Evolutionary conservation across 2,888 invertebrate genomes (phyloP).

Genomic region (Falcaria lacertinaria): DNA sequence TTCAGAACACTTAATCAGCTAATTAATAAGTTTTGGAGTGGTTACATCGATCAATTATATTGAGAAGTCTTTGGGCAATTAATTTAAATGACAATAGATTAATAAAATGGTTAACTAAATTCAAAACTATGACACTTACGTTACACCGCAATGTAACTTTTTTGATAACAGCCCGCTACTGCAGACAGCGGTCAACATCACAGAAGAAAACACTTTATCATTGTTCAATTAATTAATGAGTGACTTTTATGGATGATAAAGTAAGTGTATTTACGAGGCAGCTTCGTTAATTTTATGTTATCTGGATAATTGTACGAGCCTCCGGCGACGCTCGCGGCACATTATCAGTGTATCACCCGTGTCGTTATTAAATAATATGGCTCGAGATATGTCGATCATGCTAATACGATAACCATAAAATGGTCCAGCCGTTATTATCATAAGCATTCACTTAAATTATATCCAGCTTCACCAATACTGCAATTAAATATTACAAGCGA

Average conservation of each 20-base stretch:
- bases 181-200: constrained; percentile 37
- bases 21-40: constrained; percentile 4
- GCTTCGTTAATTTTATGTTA: constrained; percentile 73
- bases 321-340: constrained; percentile 37
- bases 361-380: constrained; percentile 31
- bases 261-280: constrained; percentile 67
- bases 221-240: constrained; percentile 76
- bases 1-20: constrained; percentile 2
- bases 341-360: constrained; percentile 32
- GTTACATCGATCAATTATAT: constrained; percentile 35
- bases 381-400: constrained; percentile 30
- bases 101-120: constrained; percentile 37
- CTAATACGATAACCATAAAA: constrained; percentile 28
- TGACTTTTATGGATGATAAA: constrained; percentile 77
- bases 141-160: constrained; percentile 48
- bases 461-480: background rate
- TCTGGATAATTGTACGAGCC: constrained; percentile 66
- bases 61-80: constrained; percentile 25
- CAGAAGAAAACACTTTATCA: constrained; percentile 63
- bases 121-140: constrained; percentile 49
- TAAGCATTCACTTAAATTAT: background rate
- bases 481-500: background rate
- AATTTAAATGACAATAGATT: constrained; percentile 38
- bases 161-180: constrained; percentile 33
- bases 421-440: constrained; percentile 13